Percentiles rank a stretch among this genome's conserved stretches.
Conservation (phyloP, 2,888 invertebrate genomes). For the Harpalus rufipes region DNA sequence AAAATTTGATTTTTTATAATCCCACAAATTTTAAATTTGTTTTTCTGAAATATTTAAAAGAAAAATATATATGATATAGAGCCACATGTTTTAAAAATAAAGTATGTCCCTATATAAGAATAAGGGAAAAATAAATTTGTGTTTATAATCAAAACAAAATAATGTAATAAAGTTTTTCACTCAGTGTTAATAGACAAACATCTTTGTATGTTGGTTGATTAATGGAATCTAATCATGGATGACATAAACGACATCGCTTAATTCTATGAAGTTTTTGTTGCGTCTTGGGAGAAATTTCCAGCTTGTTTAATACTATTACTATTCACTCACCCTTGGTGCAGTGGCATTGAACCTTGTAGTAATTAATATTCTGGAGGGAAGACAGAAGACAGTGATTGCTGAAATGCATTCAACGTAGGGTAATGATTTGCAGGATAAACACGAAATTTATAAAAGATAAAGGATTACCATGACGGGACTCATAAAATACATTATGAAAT, state of each 20-base stretch:
- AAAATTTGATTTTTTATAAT: no score
- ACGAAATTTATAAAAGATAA: neutral
- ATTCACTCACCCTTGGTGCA: slow-evolving; percentile 6
- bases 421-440: neutral
- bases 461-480: neutral
- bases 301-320: slow-evolving; percentile 61
- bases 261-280: slow-evolving; percentile 63
- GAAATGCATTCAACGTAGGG: neutral
- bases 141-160: neutral
- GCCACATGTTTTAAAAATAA: no score
- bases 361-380: slow-evolving; percentile 37
- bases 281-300: slow-evolving; percentile 61
- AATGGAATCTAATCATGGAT: slow-evolving; percentile 58
- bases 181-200: slow-evolving; percentile 50
- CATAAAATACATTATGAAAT: neutral
- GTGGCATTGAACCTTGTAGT: slow-evolving; percentile 19
- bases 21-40: no score
- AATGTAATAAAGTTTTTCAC: neutral
- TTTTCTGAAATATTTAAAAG: no score
- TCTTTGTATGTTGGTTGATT: slow-evolving; percentile 46
- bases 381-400: slow-evolving; percentile 23
- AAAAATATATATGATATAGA: no score
- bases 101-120: no score
- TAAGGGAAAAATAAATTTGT: neutral
- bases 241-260: slow-evolving; percentile 62